phyloP scores from a whole-genome alignment of 2,797 vertebrate species.

The Heterohyrax brucei region DNA sequence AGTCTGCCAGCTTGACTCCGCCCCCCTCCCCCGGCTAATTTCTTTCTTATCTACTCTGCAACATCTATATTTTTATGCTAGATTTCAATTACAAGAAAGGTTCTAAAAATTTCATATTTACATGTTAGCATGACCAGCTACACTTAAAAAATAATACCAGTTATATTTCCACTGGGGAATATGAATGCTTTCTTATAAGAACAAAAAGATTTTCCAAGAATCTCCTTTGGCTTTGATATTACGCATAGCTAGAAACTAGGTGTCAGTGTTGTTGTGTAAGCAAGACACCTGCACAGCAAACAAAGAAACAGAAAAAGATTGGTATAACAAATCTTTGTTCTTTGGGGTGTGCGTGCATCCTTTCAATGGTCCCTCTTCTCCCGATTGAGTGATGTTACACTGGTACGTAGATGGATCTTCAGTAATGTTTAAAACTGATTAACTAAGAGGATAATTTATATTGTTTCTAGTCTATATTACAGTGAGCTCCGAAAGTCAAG shows the following conservation, averaged over 20 bases:
- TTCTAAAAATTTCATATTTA: conserved; percentile 15
- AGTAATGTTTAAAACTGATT: conserved; percentile 41
- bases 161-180: neutral
- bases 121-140: conserved; percentile 1
- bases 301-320: neutral
- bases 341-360: accelerated
- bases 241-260: neutral
- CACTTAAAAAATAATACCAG: neutral
- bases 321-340: neutral
- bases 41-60: neutral
- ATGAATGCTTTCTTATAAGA: neutral
- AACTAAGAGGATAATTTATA: neutral
- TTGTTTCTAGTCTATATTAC: neutral
- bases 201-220: neutral
- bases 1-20: too few species aligned
- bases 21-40: too few species aligned
- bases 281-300: neutral
- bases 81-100: conserved; percentile 20
- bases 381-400: neutral
- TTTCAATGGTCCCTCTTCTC: neutral
- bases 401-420: neutral
- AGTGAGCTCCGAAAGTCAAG: neutral
- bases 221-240: neutral
- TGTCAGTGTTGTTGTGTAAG: neutral
- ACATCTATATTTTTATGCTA: neutral